Evolutionary conservation across 2,888 invertebrate genomes (phyloP), one percentile per base, ranked within the genome.

Genomic region (Lasioglossum pauxillum): DNA sequence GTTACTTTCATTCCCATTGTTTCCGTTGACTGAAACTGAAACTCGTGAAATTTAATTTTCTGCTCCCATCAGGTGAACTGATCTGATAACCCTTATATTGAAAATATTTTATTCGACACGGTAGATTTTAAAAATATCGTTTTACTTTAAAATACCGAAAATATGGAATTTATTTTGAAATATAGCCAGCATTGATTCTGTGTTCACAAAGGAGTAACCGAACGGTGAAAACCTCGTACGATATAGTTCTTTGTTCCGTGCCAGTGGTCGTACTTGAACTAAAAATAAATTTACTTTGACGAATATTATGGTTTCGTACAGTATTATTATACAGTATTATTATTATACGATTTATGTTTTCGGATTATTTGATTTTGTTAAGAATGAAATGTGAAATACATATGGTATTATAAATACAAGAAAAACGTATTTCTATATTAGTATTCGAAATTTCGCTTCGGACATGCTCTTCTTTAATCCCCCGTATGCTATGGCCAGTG

Each of bases 141-240:
- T 57, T 57, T 23, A 57, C 57, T 57, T 57, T n/a, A 10, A 57
- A 10, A 57, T n/a, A 57, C 10, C 10, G 53, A n/a, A 57, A 57
- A 57, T 57, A 12, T 2, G n/a, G 4, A n/a, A 57, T 57, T 57
- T 57, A n/a, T 57, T 57, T 57, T n/a, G 3, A 57, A 10, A 57
- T 57, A 57, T n/a, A 57, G n/a, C 57, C n/a, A 10, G 3, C 57
- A 57, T n/a, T n/a, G 57, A 57, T 57, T 57, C 10, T n/a, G n/a
- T n/a, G 57, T 57, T 23, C n/a, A 57, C 57, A 57, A 57, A 57
- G 57, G n/a, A 57, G n/a, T 57, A 57, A 57, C 57, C 57, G n/a
- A 57, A 12, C 57, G 57, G n/a, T 57, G 57, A n/a, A 57, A 57
- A n/a, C n/a, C 2, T 57, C 57, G n/a, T 8, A n/a, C n/a, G n/a